Evolutionary conservation across 2,888 invertebrate genomes (phyloP).

Genomic region (Heliconius charithonia): DNA sequence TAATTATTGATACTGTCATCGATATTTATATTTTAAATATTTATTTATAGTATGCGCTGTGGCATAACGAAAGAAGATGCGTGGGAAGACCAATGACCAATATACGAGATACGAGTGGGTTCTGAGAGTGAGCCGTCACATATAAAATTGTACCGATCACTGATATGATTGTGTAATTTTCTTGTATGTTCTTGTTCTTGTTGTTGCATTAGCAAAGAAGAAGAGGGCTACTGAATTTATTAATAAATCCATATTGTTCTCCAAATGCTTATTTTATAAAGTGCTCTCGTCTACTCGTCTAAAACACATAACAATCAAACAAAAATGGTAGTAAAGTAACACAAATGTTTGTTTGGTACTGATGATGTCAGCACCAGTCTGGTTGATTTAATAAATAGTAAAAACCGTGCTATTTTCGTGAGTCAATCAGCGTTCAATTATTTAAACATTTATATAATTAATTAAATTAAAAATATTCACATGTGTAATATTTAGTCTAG

Average conservation of each 20-base stretch:
- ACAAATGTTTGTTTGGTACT: conserved; percentile 35
- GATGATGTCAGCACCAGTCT: conserved; percentile 60
- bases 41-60: conserved; percentile 44
- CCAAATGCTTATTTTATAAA: no score
- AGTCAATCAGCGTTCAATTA: conserved; percentile 42
- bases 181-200: background rate
- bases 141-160: background rate
- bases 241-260: no score
- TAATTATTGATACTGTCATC: background rate
- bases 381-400: conserved; percentile 57
- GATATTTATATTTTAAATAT: conserved; percentile 24
- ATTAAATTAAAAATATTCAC: conserved; percentile 19
- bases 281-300: background rate
- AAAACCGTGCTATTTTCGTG: conserved; percentile 37
- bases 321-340: conserved; percentile 32
- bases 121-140: background rate
- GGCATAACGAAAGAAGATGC: conserved; percentile 55
- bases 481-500: conserved; percentile 12
- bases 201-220: no score
- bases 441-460: conserved; percentile 34
- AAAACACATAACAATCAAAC: background rate
- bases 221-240: no score
- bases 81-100: conserved; percentile 56
- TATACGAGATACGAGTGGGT: conserved; percentile 44
- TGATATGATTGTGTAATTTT: background rate